These are phyloP conservation scores for Scrobipalpa costella DNA, from an alignment of 2,888 invertebrate species.

Conservation along the genomic window DNA sequence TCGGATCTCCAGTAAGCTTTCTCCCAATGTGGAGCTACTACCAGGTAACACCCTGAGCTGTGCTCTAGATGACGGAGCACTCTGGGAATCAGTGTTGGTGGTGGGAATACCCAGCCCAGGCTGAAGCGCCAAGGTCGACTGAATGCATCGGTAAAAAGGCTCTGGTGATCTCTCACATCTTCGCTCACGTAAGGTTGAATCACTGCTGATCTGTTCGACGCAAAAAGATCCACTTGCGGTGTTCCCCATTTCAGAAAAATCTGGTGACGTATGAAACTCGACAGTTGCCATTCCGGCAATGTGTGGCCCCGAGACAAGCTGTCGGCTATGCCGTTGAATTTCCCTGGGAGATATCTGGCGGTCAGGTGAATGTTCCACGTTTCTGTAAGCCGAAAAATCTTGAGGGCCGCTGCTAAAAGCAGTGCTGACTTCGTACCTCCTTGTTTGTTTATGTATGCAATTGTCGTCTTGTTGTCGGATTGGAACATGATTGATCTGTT, in stretches of 20 bases:
- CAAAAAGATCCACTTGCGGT: conserved; percentile 32
- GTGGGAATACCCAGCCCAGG: conserved; percentile 31
- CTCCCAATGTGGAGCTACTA: conserved; percentile 32
- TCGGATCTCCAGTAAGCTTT: conserved; percentile 34
- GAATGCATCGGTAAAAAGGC: conserved; percentile 30
- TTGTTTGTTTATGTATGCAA: conserved; percentile 3
- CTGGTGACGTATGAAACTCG: conserved; percentile 10
- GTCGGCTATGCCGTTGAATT: conserved; percentile 28
- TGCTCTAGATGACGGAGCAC: conserved; percentile 8
- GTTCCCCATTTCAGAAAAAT: conserved; percentile 28
- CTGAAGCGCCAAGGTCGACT: conserved; percentile 24
- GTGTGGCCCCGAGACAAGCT: conserved; percentile 23
- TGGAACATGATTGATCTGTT: neutral
- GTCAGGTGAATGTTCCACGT: neutral
- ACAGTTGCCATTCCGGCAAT: conserved; percentile 24
- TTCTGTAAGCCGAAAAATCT: neutral
- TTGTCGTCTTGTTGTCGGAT: conserved; percentile 13
- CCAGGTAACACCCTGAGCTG: neutral
- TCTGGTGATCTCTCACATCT: conserved; percentile 23
- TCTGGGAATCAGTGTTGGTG: conserved; percentile 25
- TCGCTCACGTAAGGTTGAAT: conserved; percentile 28
- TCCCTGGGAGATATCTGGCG: conserved; percentile 19
- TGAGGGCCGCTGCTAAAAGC: neutral
- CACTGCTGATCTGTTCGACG: conserved; percentile 26
- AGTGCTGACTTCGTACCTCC: neutral